Evolutionary conservation across 1,140 invertebrate species (phyloP), one percentile per base, ranked within the genome.

Genomic region (Ephestia elutella): DNA sequence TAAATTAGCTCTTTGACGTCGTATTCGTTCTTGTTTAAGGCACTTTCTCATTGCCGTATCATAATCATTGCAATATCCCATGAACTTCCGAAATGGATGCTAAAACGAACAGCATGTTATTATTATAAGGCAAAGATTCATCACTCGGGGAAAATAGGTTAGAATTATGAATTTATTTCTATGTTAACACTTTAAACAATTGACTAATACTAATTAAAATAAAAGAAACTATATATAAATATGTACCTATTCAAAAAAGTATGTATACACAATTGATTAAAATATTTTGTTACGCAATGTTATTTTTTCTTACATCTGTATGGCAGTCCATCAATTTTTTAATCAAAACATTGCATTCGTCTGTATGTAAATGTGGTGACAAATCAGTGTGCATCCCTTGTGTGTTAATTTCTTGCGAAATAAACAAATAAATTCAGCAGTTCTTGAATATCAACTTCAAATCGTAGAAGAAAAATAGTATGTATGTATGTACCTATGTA

Each of bases 291-390:
- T 64, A 68, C 58, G 49, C 59, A 68, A 66, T 64, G 13, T 35
- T 35, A 15, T 44, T 38, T n/a, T n/a, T 48, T 65, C 84, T 89
- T 87, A 93, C 93, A 73, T 94, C 90, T 60, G 82, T 66, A 80
- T 93, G 91, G 82, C 94, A 95, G 58, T 92, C 83, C 73, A 91
- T 85, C 38, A 93, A 89, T 65, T 91, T 76, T 68, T 86, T 87
- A 67, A 93, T 94, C 32, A 94, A 69, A 75, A 91, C 76, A 83
- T 94, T 94, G 75, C 93, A 95, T 71, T 91, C 89, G 30, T 90
- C 88, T 9, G 90, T 91, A 75, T 93, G 92, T 69, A 93, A 88
- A 84, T 93, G 92, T 2, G 91, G 68, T 11, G 92, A 88, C 62
- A 92, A 87, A 82, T 92, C 92, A 57, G 91, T 90, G 89, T 92